phyloP scores from a whole-genome alignment of 2,888 invertebrate species.

The Polyommatus icarus region DNA sequence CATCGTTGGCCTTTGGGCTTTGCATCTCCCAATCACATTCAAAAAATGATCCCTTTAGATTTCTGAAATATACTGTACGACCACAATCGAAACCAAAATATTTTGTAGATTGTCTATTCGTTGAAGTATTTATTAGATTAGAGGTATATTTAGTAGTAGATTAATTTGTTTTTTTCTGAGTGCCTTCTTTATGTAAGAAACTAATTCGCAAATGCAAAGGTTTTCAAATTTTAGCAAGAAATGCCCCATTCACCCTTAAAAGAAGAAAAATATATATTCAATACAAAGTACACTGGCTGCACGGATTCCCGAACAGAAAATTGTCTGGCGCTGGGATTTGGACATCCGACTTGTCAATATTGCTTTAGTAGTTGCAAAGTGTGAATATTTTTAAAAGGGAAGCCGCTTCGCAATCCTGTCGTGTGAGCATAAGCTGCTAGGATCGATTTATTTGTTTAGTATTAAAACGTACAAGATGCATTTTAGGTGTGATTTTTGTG shows the following conservation, averaged over 20 bases:
- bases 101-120: not conserved
- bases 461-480: not conserved
- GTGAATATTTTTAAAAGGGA: constrained; percentile 19
- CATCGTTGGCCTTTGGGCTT: constrained; percentile 2
- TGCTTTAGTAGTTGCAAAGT: constrained; percentile 17
- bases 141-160: not conserved
- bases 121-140: no score
- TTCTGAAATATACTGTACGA: not conserved
- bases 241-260: not conserved
- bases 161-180: not conserved
- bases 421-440: constrained; percentile 19
- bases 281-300: not conserved
- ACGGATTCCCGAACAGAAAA: constrained; percentile 1
- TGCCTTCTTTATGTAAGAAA: not conserved
- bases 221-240: not conserved
- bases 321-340: constrained; percentile 24
- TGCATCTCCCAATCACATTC: not conserved
- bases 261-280: constrained; percentile 2
- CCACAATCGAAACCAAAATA: not conserved
- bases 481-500: not conserved
- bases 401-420: constrained; percentile 7
- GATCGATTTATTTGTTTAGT: constrained; percentile 22
- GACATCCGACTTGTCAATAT: constrained; percentile 24
- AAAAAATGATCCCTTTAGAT: not conserved
- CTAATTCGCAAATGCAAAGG: not conserved